A percentile compares a stretch with the other conserved stretches of the same genome.
Conservation (phyloP, 30 jellyfish, hydroid and myxozoan species). For the Haliclystus octoradiatus region DNA sequence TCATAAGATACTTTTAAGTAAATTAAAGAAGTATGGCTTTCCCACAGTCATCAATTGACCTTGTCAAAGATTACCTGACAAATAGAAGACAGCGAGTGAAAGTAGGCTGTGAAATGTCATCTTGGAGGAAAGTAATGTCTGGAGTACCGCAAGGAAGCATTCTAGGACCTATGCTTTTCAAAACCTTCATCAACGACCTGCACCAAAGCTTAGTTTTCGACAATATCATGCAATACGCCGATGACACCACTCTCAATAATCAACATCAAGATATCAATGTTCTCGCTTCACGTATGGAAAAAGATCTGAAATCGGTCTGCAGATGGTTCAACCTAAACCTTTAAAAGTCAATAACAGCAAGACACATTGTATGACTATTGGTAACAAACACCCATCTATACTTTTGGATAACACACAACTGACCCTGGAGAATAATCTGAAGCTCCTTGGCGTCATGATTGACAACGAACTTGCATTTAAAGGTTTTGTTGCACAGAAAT, state of each 20-base stretch:
- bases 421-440: background rate
- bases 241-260: background rate
- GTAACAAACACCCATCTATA: background rate
- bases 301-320: background rate
- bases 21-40: background rate
- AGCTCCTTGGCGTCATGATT: background rate
- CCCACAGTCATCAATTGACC: background rate
- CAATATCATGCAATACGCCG: background rate
- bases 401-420: background rate
- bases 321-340: background rate
- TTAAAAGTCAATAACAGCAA: background rate
- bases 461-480: background rate
- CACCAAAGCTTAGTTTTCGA: background rate
- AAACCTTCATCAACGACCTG: background rate
- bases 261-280: background rate
- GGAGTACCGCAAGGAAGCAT: slow-evolving; percentile 1
- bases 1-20: background rate
- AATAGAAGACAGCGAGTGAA: background rate
- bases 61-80: background rate
- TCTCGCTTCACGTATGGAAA: background rate
- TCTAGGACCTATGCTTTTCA: background rate
- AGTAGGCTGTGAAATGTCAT: background rate
- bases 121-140: background rate
- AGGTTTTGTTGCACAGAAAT: too few species aligned
- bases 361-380: background rate